phyloP scores from a whole-genome alignment of 1,140 invertebrate species.

The Cataglyphis hispanica region DNA sequence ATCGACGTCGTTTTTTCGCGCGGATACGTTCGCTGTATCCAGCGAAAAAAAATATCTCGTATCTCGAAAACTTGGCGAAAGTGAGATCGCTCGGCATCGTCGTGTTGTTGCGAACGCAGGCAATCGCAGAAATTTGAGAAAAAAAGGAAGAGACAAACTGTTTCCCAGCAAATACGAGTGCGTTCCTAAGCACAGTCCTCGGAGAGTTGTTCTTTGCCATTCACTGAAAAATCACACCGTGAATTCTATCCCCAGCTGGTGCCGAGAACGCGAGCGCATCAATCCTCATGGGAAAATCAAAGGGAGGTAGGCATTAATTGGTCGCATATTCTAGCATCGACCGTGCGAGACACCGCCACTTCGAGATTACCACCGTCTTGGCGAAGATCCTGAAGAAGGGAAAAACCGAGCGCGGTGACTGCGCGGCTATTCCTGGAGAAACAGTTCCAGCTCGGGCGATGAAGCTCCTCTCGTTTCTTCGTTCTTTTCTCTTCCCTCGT shows the following conservation, averaged over 20 bases:
- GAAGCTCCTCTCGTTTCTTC: slow-evolving; percentile 42
- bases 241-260: slow-evolving; percentile 55
- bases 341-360: slow-evolving; percentile 60
- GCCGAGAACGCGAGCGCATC: slow-evolving; percentile 23
- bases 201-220: neutral
- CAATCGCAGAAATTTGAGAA: neutral
- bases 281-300: slow-evolving; percentile 67
- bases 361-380: slow-evolving; percentile 58
- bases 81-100: slow-evolving; percentile 38
- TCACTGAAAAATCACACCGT: slow-evolving; percentile 41
- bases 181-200: neutral
- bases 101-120: neutral
- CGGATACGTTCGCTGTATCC: neutral
- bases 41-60: slow-evolving; percentile 64
- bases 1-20: neutral
- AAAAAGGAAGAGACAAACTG: neutral
- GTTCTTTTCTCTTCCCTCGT: slow-evolving; percentile 46
- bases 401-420: slow-evolving; percentile 72
- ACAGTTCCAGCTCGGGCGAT: slow-evolving; percentile 56
- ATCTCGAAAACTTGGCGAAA: slow-evolving; percentile 67
- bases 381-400: slow-evolving; percentile 67
- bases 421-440: slow-evolving; percentile 83
- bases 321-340: slow-evolving; percentile 73
- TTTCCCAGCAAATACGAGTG: neutral
- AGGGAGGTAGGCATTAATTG: slow-evolving; percentile 74